Conservation (phyloP, 92 coral and sea anemone species). For the Porites cylindrica region DNA sequence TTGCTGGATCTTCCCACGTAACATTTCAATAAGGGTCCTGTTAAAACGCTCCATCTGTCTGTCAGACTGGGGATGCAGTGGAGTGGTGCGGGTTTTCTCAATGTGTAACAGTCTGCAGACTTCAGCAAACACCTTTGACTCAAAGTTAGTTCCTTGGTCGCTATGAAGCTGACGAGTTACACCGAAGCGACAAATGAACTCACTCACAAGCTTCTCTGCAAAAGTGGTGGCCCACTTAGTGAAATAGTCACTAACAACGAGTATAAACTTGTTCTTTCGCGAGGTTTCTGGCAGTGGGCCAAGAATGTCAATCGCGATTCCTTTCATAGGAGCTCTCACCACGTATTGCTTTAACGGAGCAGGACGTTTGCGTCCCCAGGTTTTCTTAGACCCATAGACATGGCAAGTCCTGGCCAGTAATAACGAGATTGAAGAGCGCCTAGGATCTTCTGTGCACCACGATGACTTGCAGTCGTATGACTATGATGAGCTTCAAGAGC, state of each 20-base stretch:
- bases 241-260: neutral
- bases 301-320: conserved; percentile 12
- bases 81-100: conserved; percentile 5
- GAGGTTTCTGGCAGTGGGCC: neutral
- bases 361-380: conserved; percentile 26
- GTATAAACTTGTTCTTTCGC: neutral
- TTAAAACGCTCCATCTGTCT: too few relatives aligned
- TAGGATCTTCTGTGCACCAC: neutral
- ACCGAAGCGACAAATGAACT: too few relatives aligned
- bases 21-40: too few relatives aligned
- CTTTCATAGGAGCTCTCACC: too few relatives aligned
- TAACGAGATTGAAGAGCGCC: conserved; percentile 28
- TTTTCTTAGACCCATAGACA: conserved; percentile 35
- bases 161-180: too few relatives aligned
- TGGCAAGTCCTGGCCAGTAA: conserved; percentile 58
- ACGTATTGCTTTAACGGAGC: conserved; percentile 3
- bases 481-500: conserved; percentile 2
- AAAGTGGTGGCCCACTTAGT: neutral
- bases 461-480: too few relatives aligned
- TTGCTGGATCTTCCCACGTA: too few relatives aligned
- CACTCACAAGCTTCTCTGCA: too few relatives aligned
- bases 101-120: too few relatives aligned
- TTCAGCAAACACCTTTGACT: too few relatives aligned
- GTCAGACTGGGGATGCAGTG: too few relatives aligned
- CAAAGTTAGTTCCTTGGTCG: too few relatives aligned